Conservation (phyloP, 2,888 invertebrate species). For the Macrostomum cliftonense region DNA sequence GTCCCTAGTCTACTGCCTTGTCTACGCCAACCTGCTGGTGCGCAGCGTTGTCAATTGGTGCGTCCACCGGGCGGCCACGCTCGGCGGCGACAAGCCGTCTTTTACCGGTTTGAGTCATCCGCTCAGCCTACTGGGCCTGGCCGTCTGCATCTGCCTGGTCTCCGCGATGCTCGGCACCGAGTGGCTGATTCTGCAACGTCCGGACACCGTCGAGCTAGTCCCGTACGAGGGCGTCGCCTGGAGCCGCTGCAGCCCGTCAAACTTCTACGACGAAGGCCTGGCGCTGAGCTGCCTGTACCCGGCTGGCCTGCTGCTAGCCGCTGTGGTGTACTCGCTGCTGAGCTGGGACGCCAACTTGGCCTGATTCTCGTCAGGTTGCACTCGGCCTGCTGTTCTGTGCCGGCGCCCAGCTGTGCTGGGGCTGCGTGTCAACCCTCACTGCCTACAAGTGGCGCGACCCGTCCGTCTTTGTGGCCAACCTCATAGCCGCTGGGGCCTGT, state of each 20-base stretch:
- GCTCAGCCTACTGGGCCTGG: constrained; percentile 30
- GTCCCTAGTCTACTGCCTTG: constrained; percentile 36
- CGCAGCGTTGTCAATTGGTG: constrained; percentile 38
- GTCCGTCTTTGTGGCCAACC: constrained; percentile 34
- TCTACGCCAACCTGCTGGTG: constrained; percentile 37
- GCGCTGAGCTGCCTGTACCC: constrained; percentile 36
- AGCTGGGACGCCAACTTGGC: constrained; percentile 34
- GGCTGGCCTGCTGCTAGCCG: constrained; percentile 34
- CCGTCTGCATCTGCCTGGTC: constrained; percentile 29
- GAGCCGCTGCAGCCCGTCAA: constrained; percentile 30
- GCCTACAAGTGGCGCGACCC: constrained; percentile 29
- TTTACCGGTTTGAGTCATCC: constrained; percentile 30
- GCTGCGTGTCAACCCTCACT: constrained; percentile 26
- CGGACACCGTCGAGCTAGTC: constrained; percentile 17
- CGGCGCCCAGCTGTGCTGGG: constrained; percentile 36
- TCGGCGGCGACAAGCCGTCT: constrained; percentile 20
- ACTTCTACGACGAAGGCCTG: constrained; percentile 33
- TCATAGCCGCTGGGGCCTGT: constrained; percentile 35
- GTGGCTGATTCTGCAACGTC: constrained; percentile 37
- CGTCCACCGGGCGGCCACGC: constrained; percentile 14
- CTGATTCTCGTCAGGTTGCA: constrained; percentile 36
- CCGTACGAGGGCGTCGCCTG: constrained; percentile 21
- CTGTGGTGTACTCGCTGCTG: constrained; percentile 30
- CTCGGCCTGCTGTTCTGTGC: constrained; percentile 29
- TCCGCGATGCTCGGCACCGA: constrained; percentile 37